phyloP scores from a whole-genome alignment of 2,888 invertebrate species.

The Rhodophaea formosa region DNA sequence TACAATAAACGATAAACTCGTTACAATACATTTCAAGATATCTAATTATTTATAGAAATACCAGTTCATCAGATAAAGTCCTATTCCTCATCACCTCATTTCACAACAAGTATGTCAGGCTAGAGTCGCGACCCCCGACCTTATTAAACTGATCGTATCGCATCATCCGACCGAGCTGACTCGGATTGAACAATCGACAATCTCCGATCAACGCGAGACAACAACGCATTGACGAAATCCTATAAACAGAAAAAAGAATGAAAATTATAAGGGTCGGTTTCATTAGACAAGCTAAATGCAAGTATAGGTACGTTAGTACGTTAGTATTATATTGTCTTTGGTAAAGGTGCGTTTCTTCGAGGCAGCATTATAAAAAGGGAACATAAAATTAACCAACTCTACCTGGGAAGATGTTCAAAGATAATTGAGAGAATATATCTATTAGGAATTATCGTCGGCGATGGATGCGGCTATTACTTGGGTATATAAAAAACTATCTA shows the following conservation, averaged over 20 bases:
- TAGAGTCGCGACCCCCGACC: constrained; percentile 40
- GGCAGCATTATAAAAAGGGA: too few species aligned
- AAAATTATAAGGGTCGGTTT: constrained; percentile 3
- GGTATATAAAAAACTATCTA: too few species aligned
- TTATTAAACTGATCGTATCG: constrained; percentile 51
- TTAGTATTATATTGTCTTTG: too few species aligned
- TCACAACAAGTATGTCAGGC: constrained; percentile 35
- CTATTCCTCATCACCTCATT: constrained; percentile 23
- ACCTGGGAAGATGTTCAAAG: too few species aligned
- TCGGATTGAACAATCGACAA: constrained; percentile 56
- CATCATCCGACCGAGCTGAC: constrained; percentile 35
- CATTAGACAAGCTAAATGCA: background rate
- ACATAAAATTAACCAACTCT: too few species aligned
- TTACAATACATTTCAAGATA: background rate
- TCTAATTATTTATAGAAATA: constrained; percentile 4
- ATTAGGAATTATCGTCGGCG: too few species aligned
- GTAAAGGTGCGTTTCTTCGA: too few species aligned
- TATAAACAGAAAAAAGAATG: constrained; percentile 53
- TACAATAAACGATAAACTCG: too few species aligned
- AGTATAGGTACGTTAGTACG: background rate
- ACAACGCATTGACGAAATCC: constrained; percentile 59
- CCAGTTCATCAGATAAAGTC: constrained; percentile 12
- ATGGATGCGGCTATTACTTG: too few species aligned
- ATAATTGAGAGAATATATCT: too few species aligned
- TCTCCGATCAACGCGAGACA: constrained; percentile 52